Conservation (phyloP, 2,113 vertebrate genomes). For the Sitta europaea region DNA sequence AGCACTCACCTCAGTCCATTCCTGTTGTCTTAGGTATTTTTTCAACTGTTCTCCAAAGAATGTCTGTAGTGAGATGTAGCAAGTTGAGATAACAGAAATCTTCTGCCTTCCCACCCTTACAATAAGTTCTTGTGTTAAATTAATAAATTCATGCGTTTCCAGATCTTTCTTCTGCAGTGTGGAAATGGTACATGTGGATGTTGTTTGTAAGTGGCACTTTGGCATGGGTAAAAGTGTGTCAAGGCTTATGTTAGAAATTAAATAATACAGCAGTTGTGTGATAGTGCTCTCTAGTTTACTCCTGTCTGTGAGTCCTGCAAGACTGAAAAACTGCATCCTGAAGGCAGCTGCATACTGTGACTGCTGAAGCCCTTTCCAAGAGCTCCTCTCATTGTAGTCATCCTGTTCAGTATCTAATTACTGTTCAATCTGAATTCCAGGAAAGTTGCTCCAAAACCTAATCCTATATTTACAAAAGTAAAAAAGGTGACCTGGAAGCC, state of each 20-base stretch:
- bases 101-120: background rate
- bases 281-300: background rate
- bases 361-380: background rate
- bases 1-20: background rate
- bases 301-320: background rate
- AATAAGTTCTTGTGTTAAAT: background rate
- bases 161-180: background rate
- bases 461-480: background rate
- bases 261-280: background rate
- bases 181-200: background rate
- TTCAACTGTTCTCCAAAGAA: background rate
- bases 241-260: background rate
- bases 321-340: background rate
- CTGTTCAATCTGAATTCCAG: background rate
- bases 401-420: background rate
- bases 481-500: background rate
- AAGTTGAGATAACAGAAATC: background rate
- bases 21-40: background rate
- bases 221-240: background rate
- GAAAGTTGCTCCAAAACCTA: background rate
- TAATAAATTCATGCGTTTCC: background rate
- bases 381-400: background rate
- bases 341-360: background rate
- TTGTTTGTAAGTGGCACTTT: background rate
- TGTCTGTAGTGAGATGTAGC: background rate